Conservation (phyloP, 2,113 vertebrate genomes). For the Mesembrinibis cayennensis region DNA sequence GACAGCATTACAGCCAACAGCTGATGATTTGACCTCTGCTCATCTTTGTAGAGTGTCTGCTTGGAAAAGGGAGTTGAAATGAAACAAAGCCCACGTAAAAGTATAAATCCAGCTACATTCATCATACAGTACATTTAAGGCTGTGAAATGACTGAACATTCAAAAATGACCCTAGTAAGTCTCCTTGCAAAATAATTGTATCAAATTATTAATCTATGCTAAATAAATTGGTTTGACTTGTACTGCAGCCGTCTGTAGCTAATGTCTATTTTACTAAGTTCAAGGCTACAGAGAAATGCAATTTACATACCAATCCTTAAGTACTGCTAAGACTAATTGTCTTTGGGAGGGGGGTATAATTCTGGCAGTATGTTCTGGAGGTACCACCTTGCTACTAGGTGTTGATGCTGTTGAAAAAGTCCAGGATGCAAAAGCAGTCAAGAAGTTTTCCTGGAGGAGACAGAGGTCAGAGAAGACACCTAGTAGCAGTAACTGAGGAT, state of each 20-base stretch:
- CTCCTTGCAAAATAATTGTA: slow-evolving; percentile 38
- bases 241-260: slow-evolving; percentile 17
- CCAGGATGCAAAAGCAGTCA: background rate
- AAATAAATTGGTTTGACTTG: slow-evolving; percentile 45
- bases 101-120: background rate
- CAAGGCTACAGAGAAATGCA: background rate
- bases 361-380: background rate
- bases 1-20: slow-evolving; percentile 1
- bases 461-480: background rate
- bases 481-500: background rate
- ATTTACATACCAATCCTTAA: slow-evolving; percentile 29
- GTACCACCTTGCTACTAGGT: background rate
- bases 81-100: slow-evolving; percentile 9
- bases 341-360: background rate
- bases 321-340: background rate
- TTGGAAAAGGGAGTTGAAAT: slow-evolving; percentile 12
- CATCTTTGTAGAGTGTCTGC: background rate
- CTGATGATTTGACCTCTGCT: slow-evolving; percentile 46
- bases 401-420: background rate
- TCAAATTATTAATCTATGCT: slow-evolving; percentile 40
- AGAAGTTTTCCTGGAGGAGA: background rate
- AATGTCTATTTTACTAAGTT: slow-evolving; percentile 15
- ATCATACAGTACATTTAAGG: background rate
- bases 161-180: background rate
- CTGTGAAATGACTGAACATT: background rate